Conservation (phyloP, 1,140 invertebrate species). For the Hyposmocoma kahamanoa region DNA sequence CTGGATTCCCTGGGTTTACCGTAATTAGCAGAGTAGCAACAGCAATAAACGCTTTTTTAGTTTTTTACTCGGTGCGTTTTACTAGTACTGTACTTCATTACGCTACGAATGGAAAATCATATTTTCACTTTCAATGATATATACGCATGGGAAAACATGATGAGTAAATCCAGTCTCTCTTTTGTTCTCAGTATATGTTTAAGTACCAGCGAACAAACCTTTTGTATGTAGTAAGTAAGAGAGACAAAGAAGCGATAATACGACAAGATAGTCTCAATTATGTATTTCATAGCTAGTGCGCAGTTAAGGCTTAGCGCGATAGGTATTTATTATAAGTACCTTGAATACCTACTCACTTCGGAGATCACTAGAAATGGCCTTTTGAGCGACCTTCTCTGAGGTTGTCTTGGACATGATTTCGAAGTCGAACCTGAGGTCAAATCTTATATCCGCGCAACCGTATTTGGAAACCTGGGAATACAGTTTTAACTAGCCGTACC, state of each 20-base stretch:
- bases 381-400: slow-evolving; percentile 16
- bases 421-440: slow-evolving; percentile 24
- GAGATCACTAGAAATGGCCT: slow-evolving; percentile 10
- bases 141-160: slow-evolving; percentile 6
- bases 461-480: slow-evolving; percentile 6
- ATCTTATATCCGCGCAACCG: slow-evolving; percentile 13
- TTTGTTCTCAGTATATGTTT: slow-evolving; percentile 8
- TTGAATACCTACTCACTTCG: not conserved
- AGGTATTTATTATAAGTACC: too few relatives aligned
- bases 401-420: slow-evolving; percentile 13
- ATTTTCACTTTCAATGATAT: slow-evolving; percentile 22
- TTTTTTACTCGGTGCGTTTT: too few relatives aligned
- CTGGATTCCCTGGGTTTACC: too few relatives aligned
- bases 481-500: not conserved
- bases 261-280: not conserved
- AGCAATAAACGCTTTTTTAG: too few relatives aligned
- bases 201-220: not conserved
- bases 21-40: too few relatives aligned
- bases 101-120: slow-evolving; percentile 1
- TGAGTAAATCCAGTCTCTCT: slow-evolving; percentile 19
- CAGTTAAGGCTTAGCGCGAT: too few relatives aligned
- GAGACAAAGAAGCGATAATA: not conserved
- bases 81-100: too few relatives aligned
- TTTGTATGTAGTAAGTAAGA: not conserved
- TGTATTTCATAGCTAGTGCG: not conserved